Evolutionary conservation across 2,113 vertebrate species (phyloP).

Genomic region (Platysternon megacephalum): DNA sequence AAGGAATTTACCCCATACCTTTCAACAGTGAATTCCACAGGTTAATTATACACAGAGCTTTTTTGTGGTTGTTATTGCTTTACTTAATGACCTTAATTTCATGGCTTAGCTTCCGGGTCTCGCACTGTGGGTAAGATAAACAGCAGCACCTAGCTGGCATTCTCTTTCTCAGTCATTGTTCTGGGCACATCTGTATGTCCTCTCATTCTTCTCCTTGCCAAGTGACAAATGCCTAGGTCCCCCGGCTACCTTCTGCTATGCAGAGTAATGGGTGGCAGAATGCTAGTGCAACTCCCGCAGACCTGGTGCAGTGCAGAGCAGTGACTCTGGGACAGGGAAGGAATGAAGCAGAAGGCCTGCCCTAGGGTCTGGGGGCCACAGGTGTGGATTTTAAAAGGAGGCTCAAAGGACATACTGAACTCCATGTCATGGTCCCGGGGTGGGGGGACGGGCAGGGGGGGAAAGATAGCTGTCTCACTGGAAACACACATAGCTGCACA

Average conservation of each 20-base stretch:
- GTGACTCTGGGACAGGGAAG: neutral
- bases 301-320: neutral
- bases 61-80: neutral
- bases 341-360: neutral
- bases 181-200: neutral
- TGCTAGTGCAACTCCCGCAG: neutral
- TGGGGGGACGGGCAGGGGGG: no score
- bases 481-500: no score
- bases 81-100: neutral
- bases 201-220: neutral
- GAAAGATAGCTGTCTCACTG: neutral
- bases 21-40: neutral
- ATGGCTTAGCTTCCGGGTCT: neutral
- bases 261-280: neutral
- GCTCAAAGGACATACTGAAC: neutral
- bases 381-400: neutral
- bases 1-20: no score
- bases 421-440: neutral
- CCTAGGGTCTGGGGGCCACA: no score
- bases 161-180: neutral
- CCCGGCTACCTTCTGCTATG: neutral
- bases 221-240: neutral
- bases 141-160: neutral
- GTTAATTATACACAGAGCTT: neutral
- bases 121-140: neutral